A percentile compares a stretch with the other conserved stretches of the same genome.
phyloP scores from a whole-genome alignment of 2,113 vertebrate genomes.

The Morone chrysops region DNA sequence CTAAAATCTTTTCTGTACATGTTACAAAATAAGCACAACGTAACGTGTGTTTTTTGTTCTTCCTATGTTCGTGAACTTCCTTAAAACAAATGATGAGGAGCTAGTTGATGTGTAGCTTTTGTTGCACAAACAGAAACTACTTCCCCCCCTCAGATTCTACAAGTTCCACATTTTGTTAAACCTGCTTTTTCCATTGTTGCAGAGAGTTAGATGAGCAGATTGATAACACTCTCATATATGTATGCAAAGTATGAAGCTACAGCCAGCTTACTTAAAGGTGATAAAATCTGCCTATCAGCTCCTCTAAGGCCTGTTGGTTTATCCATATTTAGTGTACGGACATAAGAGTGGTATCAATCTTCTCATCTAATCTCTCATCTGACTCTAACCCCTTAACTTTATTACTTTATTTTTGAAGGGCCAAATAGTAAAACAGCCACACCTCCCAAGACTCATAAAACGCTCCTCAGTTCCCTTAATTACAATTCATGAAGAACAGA shows the following conservation, averaged over 20 bases:
- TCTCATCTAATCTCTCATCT: background rate
- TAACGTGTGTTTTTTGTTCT: background rate
- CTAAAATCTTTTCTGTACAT: background rate
- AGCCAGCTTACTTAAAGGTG: background rate
- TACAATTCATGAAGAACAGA: background rate
- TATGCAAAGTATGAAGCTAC: background rate
- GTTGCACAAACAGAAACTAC: background rate
- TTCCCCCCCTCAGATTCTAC: background rate
- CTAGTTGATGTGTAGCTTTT: background rate
- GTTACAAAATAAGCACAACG: background rate
- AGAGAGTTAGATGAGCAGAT: background rate
- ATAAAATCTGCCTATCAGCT: too few relatives aligned
- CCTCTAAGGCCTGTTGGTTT: background rate
- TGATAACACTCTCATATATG: background rate
- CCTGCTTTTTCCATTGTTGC: background rate
- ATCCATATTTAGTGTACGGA: background rate
- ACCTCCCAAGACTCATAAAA: background rate
- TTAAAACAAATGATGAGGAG: background rate
- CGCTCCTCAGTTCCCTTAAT: background rate
- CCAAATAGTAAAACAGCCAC: background rate
- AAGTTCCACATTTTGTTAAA: background rate
- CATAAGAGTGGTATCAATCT: background rate
- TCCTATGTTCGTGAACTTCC: background rate
- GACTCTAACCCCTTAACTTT: background rate
- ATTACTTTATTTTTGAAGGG: background rate